Conservation (phyloP, 1,140 invertebrate genomes). For the Pollicipes pollicipes region DNA sequence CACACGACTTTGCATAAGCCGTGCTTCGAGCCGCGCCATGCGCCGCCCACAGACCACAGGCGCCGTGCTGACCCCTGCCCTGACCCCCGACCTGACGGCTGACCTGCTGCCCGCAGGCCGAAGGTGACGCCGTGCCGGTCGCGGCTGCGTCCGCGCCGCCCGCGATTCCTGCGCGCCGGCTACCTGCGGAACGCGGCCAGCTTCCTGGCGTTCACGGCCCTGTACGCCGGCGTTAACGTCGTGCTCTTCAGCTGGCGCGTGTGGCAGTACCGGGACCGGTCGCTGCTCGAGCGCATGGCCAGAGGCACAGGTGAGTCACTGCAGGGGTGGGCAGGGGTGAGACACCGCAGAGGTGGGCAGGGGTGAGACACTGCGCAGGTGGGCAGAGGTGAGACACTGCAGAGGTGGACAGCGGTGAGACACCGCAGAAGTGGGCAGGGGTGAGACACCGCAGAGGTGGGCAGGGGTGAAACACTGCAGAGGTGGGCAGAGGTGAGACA, state of each 20-base stretch:
- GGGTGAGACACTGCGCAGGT: background rate
- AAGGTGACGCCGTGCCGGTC: background rate
- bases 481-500: too few relatives aligned
- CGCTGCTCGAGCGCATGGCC: background rate
- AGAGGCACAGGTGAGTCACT: background rate
- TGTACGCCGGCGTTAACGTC: background rate
- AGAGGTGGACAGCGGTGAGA: too few relatives aligned
- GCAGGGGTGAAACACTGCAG: too few relatives aligned
- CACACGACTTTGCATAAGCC: too few relatives aligned
- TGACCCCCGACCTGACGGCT: background rate
- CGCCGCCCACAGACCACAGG: too few relatives aligned
- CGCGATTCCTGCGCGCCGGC: background rate
- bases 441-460: too few relatives aligned
- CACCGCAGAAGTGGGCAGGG: too few relatives aligned
- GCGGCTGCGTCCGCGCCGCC: background rate
- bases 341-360: background rate
- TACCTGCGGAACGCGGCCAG: constrained; percentile 2
- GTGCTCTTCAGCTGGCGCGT: background rate
- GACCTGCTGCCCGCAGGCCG: background rate
- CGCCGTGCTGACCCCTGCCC: too few relatives aligned
- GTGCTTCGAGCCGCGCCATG: too few relatives aligned
- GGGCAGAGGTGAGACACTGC: background rate
- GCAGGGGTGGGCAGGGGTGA: background rate
- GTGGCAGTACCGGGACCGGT: background rate
- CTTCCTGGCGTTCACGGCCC: background rate